Percentiles rank a stretch among this genome's conserved stretches.
phyloP scores from a whole-genome alignment of 2,888 invertebrate species.

The Cylloceria caligata region DNA sequence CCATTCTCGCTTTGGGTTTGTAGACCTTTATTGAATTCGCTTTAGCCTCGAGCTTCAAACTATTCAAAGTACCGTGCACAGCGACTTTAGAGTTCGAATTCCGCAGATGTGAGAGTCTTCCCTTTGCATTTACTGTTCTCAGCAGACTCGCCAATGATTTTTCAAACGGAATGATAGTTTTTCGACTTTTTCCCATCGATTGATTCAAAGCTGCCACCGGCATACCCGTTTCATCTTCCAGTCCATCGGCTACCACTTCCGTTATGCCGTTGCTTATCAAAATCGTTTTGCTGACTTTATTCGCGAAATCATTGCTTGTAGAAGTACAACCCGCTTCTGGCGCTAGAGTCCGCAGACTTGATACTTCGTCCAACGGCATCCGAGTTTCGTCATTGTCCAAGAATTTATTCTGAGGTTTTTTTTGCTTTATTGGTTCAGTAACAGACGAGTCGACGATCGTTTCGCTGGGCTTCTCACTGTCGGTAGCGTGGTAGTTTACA shows the following conservation, averaged over 20 bases:
- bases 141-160: slow-evolving; percentile 61
- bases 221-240: neutral
- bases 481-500: slow-evolving; percentile 14
- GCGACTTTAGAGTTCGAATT: slow-evolving; percentile 43
- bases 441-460: neutral
- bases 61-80: slow-evolving; percentile 28
- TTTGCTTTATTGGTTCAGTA: slow-evolving; percentile 21
- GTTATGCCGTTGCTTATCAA: slow-evolving; percentile 39
- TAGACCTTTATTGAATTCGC: slow-evolving; percentile 69
- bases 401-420: slow-evolving; percentile 53
- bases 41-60: slow-evolving; percentile 46
- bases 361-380: slow-evolving; percentile 25
- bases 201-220: slow-evolving; percentile 11
- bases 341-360: slow-evolving; percentile 38
- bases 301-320: slow-evolving; percentile 11
- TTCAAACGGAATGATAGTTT: slow-evolving; percentile 36
- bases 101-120: slow-evolving; percentile 50
- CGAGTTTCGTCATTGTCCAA: slow-evolving; percentile 27
- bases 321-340: slow-evolving; percentile 27
- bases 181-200: slow-evolving; percentile 53
- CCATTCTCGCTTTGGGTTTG: slow-evolving; percentile 77
- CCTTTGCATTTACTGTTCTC: slow-evolving; percentile 60
- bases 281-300: neutral
- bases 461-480: slow-evolving; percentile 42
- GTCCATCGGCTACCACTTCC: neutral